phyloP scores from a whole-genome alignment of 2,888 invertebrate genomes.

The Macaria liturata region DNA sequence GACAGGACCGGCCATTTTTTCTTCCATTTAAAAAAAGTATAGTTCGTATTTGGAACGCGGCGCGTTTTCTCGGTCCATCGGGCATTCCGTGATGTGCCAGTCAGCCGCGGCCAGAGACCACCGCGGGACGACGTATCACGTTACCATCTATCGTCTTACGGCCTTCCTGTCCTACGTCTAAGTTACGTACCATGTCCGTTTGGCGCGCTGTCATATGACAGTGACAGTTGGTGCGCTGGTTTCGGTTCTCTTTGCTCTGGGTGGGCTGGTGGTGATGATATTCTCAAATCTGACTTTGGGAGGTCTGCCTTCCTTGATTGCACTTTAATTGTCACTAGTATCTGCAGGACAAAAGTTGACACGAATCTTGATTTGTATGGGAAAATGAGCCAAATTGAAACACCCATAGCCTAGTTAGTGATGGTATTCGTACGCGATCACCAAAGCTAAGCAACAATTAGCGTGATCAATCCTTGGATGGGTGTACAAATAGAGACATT shows the following conservation, averaged over 20 bases:
- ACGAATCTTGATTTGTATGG: too few species aligned
- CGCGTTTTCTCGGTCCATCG: constrained; percentile 81
- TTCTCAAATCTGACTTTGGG: constrained; percentile 14
- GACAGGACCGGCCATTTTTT: constrained; percentile 46
- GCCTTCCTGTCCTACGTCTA: constrained; percentile 80
- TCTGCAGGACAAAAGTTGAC: too few species aligned
- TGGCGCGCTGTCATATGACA: constrained; percentile 66
- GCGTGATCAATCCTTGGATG: too few species aligned
- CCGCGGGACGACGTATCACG: constrained; percentile 68
- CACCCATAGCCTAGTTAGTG: too few species aligned
- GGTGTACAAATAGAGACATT: too few species aligned
- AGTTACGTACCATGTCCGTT: constrained; percentile 75
- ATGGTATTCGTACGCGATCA: too few species aligned
- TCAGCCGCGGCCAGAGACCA: constrained; percentile 71
- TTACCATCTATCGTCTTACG: constrained; percentile 80
- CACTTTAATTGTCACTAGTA: too few species aligned
- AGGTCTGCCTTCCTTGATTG: constrained; percentile 12
- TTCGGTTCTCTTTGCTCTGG: constrained; percentile 50
- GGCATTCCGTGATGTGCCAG: constrained; percentile 80
- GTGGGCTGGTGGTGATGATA: constrained; percentile 25
- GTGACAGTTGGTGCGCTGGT: constrained; percentile 72
- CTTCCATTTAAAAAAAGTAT: constrained; percentile 36
- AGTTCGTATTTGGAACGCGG: constrained; percentile 68
- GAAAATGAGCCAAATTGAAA: too few species aligned
- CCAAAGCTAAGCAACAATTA: too few species aligned